phyloP scores from a whole-genome alignment of 2,888 invertebrate genomes.

The Drosophila pegasa region DNA sequence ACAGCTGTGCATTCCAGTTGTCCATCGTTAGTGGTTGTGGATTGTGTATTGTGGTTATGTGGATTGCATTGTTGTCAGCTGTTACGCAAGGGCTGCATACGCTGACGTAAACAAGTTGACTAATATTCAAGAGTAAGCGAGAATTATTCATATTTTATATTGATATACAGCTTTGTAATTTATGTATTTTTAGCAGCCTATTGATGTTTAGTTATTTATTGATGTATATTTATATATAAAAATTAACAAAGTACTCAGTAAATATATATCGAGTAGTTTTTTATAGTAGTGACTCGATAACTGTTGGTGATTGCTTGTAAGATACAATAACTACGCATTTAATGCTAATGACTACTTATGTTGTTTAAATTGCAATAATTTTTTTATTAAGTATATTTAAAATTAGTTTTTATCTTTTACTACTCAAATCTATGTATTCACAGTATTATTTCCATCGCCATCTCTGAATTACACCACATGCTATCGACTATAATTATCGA shows the following conservation, averaged over 20 bases:
- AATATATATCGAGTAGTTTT: background rate
- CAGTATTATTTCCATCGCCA: background rate
- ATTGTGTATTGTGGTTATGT: slow-evolving; percentile 3
- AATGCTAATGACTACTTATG: background rate
- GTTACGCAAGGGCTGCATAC: slow-evolving; percentile 20
- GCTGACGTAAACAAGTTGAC: background rate
- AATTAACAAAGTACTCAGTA: background rate
- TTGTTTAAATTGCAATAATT: background rate
- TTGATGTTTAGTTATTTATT: background rate
- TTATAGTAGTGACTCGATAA: background rate
- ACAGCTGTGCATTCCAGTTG: slow-evolving; percentile 33
- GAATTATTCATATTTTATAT: too few species aligned
- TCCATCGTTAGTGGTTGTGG: slow-evolving; percentile 6
- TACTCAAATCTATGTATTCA: too few species aligned
- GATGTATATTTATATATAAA: background rate
- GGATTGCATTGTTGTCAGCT: slow-evolving; percentile 19
- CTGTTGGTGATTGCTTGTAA: background rate
- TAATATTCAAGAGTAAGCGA: background rate
- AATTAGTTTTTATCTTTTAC: too few species aligned
- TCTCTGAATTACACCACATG: background rate
- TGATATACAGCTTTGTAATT: too few species aligned
- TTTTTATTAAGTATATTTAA: too few species aligned
- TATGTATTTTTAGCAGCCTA: background rate
- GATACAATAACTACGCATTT: background rate
- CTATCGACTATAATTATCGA: slow-evolving; percentile 22